A percentile compares a stretch with the other conserved stretches of the same genome.
Evolutionary conservation across 1,140 invertebrate genomes (phyloP).

Genomic region (Aphaenogaster floridana): DNA sequence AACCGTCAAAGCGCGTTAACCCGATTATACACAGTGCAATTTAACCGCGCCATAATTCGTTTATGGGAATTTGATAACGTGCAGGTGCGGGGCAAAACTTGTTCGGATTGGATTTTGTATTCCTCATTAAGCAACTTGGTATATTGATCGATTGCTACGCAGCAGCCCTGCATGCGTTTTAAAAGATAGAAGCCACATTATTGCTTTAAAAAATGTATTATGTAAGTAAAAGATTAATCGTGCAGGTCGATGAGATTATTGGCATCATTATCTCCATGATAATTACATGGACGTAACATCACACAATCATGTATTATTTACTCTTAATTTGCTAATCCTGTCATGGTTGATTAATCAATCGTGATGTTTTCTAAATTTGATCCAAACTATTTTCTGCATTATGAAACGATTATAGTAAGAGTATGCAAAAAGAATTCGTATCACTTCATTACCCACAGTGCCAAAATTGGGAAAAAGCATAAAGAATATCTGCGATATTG

Average conservation of each 20-base stretch:
- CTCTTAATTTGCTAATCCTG: conserved; percentile 1
- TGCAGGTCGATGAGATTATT: not conserved
- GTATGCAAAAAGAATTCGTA: not conserved
- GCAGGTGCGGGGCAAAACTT: conserved; percentile 5
- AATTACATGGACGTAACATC: not conserved
- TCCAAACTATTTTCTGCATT: conserved; percentile 5
- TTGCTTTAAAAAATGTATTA: not conserved
- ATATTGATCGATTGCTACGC: not conserved
- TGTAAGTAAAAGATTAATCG: conserved; percentile 12
- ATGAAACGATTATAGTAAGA: not conserved
- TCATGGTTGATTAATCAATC: not conserved
- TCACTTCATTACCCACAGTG: conserved; percentile 22
- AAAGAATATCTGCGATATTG: conserved; percentile 68
- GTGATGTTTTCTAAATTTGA: not conserved
- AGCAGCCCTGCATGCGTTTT: not conserved
- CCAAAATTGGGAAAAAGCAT: conserved; percentile 63
- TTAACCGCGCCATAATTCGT: conserved; percentile 50
- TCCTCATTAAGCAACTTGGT: conserved; percentile 44
- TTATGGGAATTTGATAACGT: conserved; percentile 42
- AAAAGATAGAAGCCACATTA: not conserved
- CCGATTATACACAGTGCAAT: conserved; percentile 39
- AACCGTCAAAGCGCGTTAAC: conserved; percentile 35
- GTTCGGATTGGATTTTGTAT: conserved; percentile 36
- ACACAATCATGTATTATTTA: not conserved
- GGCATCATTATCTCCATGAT: not conserved